phyloP scores from a whole-genome alignment of 2,888 invertebrate species.

The Pseudanteris insignis region DNA sequence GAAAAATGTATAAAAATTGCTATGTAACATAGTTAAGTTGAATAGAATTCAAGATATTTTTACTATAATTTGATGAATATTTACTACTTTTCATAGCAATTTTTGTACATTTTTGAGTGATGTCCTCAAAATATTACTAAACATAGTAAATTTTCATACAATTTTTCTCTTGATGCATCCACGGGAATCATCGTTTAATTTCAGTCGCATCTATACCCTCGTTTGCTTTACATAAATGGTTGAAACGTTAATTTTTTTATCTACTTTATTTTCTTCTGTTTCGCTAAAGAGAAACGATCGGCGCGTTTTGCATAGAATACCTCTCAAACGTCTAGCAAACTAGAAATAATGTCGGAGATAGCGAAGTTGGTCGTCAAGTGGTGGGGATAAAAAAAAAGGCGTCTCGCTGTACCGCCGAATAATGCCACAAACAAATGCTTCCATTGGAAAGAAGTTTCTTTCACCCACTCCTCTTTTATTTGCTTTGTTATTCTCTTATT shows the following conservation, averaged over 20 bases:
- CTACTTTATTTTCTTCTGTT: too few species aligned
- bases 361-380: constrained; percentile 9
- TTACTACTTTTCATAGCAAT: constrained; percentile 3
- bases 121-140: too few species aligned
- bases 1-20: too few species aligned
- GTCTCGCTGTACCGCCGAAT: constrained; percentile 18
- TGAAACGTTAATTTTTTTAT: constrained; percentile 20
- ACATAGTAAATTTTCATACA: too few species aligned
- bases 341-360: constrained; percentile 30
- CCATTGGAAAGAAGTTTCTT: constrained; percentile 1
- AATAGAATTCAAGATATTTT: too few species aligned
- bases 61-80: too few species aligned
- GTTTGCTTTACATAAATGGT: constrained; percentile 27
- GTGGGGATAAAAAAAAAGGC: constrained; percentile 10
- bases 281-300: constrained; percentile 23
- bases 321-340: constrained; percentile 44
- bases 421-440: constrained; percentile 24
- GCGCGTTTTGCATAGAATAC: constrained; percentile 49
- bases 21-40: too few species aligned
- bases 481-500: not conserved
- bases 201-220: constrained; percentile 14
- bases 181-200: constrained; percentile 4
- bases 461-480: not conserved
- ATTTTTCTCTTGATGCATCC: too few species aligned
- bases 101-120: too few species aligned